phyloP scores from a whole-genome alignment of 1,140 invertebrate genomes.

The Drosophila jambulina region DNA sequence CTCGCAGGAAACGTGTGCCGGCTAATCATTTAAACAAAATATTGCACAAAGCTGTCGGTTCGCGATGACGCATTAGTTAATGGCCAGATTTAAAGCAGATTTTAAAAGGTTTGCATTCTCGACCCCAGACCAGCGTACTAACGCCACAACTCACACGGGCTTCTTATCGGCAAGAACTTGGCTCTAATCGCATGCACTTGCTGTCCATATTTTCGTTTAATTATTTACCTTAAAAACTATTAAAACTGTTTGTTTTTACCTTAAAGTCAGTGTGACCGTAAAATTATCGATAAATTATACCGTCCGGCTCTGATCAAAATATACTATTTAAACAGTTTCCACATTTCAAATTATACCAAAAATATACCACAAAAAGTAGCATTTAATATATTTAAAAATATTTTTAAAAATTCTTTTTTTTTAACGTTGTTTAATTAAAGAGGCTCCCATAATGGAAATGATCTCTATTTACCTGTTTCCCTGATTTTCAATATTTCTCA shows the following conservation, averaged over 20 bases:
- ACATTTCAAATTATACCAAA: background rate
- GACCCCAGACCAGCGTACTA: too few relatives aligned
- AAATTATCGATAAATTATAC: background rate
- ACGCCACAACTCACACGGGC: background rate
- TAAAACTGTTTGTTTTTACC: constrained; percentile 21
- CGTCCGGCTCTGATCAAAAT: background rate
- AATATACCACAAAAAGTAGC: background rate
- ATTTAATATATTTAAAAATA: too few relatives aligned
- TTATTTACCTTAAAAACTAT: constrained; percentile 46
- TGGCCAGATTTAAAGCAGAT: constrained; percentile 14
- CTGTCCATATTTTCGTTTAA: background rate
- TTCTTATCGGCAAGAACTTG: background rate
- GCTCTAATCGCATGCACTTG: background rate
- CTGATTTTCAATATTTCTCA: too few relatives aligned
- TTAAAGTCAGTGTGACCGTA: background rate
- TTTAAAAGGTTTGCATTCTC: constrained; percentile 19
- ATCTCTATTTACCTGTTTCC: too few relatives aligned
- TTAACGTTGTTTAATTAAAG: background rate
- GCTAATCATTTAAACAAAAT: constrained; percentile 62
- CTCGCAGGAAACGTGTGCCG: constrained; percentile 41
- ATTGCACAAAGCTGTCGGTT: constrained; percentile 39
- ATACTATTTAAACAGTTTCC: background rate
- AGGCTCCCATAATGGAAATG: too few relatives aligned
- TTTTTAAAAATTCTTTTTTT: too few relatives aligned
- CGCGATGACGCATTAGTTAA: constrained; percentile 77